Evolutionary conservation across 2,797 vertebrate genomes (phyloP).

Genomic region (Glyptemys insculpta): DNA sequence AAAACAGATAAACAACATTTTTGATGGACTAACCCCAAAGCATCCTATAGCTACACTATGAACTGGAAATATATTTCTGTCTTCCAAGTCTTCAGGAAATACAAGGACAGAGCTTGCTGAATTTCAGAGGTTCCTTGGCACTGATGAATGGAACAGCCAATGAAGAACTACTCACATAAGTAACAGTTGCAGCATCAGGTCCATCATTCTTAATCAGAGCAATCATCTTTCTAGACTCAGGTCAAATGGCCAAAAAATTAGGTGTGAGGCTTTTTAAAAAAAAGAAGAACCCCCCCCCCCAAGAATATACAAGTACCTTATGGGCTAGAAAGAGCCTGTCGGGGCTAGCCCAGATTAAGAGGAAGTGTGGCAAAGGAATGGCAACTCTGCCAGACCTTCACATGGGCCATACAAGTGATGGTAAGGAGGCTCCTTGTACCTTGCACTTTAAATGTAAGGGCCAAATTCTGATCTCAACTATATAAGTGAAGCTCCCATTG

Average conservation of each 20-base stretch:
- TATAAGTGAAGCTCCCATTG: neutral
- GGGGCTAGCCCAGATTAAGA: neutral
- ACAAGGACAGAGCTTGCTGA: slow-evolving; percentile 1
- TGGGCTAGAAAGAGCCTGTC: neutral
- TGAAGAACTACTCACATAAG: neutral
- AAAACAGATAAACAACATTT: slow-evolving; percentile 9
- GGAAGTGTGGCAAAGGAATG: neutral
- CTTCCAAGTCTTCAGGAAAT: slow-evolving; percentile 22
- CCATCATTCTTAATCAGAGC: neutral
- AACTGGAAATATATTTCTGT: neutral
- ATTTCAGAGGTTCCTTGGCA: neutral
- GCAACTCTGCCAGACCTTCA: neutral
- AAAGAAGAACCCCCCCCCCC: no score
- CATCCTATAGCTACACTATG: neutral
- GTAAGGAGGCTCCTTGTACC: neutral
- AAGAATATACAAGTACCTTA: neutral
- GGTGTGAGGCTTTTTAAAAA: neutral
- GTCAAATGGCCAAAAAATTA: neutral
- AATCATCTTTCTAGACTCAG: neutral
- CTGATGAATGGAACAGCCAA: neutral
- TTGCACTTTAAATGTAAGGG: neutral
- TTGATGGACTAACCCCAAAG: neutral
- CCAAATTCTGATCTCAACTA: neutral
- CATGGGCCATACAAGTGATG: neutral
- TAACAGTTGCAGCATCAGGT: neutral